These are phyloP conservation scores for Lasius platythorax DNA, from an alignment of 2,888 invertebrate species.

Conservation along the genomic window DNA sequence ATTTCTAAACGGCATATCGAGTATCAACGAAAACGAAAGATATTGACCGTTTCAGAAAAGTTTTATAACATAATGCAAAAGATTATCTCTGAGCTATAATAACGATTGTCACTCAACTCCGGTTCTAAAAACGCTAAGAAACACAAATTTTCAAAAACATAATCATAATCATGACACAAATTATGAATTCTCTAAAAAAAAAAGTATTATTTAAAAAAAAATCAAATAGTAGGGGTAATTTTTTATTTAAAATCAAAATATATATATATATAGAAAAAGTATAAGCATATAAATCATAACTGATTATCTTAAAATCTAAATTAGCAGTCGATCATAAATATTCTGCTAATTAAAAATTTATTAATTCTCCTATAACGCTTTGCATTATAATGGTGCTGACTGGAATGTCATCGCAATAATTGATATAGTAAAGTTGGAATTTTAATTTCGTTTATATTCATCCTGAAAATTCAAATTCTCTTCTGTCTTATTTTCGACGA, in stretches of 20 bases:
- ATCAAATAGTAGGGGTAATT: no score
- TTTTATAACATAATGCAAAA: slow-evolving; percentile 9
- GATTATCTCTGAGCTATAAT: not conserved
- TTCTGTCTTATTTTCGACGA: not conserved
- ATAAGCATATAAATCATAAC: not conserved
- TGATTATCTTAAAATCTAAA: not conserved
- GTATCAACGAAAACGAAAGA: slow-evolving; percentile 14
- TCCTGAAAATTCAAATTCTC: slow-evolving; percentile 17
- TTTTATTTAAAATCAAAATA: not conserved
- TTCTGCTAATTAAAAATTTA: not conserved
- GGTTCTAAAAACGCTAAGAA: not conserved
- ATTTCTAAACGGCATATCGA: slow-evolving; percentile 35
- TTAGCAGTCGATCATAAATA: not conserved
- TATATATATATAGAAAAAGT: not conserved
- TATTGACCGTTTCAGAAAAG: not conserved
- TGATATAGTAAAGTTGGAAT: slow-evolving; percentile 4
- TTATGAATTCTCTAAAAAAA: not conserved
- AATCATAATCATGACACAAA: not conserved
- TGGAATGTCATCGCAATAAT: not conserved
- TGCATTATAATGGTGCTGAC: not conserved
- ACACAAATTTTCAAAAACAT: not conserved
- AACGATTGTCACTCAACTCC: not conserved
- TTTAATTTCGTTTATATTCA: not conserved
- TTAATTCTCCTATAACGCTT: slow-evolving; percentile 9
- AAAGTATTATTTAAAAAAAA: not conserved